A percentile compares a stretch with the other conserved stretches of the same genome.
Conservation (phyloP, 1,140 invertebrate genomes). For the Bombus superbus region DNA sequence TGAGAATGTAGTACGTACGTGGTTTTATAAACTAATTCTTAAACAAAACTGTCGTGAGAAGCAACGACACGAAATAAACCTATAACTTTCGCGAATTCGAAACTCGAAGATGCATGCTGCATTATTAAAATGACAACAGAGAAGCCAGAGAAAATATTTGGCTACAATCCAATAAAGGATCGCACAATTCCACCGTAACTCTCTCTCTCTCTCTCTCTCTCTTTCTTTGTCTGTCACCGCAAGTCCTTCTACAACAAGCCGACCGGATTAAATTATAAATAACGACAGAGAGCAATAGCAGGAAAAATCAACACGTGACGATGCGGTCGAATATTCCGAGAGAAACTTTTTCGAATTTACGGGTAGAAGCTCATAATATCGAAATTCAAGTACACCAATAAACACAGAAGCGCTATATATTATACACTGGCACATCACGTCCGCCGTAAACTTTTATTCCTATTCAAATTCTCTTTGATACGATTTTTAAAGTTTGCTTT, state of each 20-base stretch:
- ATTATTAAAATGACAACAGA: constrained; percentile 23
- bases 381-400: constrained; percentile 6
- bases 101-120: not conserved
- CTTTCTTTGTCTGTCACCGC: constrained; percentile 22
- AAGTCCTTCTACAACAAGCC: constrained; percentile 22
- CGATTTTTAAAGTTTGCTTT: constrained; percentile 57
- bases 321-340: constrained; percentile 11
- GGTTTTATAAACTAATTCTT: too few species aligned
- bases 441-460: constrained; percentile 72
- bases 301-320: constrained; percentile 43
- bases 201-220: not conserved
- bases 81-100: constrained; percentile 1
- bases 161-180: constrained; percentile 68
- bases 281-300: constrained; percentile 31
- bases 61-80: not conserved
- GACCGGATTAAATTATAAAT: constrained; percentile 46
- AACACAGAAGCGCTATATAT: not conserved
- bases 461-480: constrained; percentile 71
- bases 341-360: constrained; percentile 25
- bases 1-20: too few species aligned
- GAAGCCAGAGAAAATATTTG: constrained; percentile 69
- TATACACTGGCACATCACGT: not conserved
- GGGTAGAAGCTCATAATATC: not conserved
- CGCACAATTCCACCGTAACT: constrained; percentile 69
- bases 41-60: too few species aligned